These are phyloP conservation scores for Phengaris arion DNA, from an alignment of 2,888 invertebrate species.

Conservation along the genomic window DNA sequence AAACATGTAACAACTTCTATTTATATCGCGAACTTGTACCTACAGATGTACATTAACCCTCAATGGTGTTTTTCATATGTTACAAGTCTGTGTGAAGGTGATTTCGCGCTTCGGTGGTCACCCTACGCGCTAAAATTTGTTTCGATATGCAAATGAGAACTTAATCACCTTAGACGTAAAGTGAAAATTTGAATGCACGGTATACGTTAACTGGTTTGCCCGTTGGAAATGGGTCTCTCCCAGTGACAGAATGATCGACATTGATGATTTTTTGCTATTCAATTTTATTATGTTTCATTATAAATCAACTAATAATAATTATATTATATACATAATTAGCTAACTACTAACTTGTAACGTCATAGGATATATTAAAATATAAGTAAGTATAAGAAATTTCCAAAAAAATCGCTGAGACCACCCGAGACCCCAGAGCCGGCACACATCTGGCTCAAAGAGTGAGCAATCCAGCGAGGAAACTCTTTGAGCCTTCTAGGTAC, in stretches of 20 bases:
- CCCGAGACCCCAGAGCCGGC: too few species aligned
- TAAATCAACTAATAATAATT: not conserved
- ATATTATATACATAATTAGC: not conserved
- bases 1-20: not conserved
- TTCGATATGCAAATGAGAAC: not conserved
- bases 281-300: not conserved
- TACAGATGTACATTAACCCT: slow-evolving; percentile 23
- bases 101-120: slow-evolving; percentile 57
- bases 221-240: not conserved
- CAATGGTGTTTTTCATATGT: slow-evolving; percentile 29
- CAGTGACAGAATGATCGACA: slow-evolving; percentile 9
- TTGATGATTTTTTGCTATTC: not conserved
- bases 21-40: not conserved
- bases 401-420: too few species aligned
- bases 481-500: too few species aligned
- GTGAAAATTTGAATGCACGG: not conserved
- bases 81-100: slow-evolving; percentile 34
- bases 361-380: too few species aligned
- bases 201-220: not conserved
- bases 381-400: too few species aligned
- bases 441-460: too few species aligned
- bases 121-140: slow-evolving; percentile 46
- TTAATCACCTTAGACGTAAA: not conserved
- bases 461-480: too few species aligned
- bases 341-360: not conserved